Base-by-base conservation (phyloP, 2,113 vertebrate genomes). In the Neotoma lepida region DNA sequence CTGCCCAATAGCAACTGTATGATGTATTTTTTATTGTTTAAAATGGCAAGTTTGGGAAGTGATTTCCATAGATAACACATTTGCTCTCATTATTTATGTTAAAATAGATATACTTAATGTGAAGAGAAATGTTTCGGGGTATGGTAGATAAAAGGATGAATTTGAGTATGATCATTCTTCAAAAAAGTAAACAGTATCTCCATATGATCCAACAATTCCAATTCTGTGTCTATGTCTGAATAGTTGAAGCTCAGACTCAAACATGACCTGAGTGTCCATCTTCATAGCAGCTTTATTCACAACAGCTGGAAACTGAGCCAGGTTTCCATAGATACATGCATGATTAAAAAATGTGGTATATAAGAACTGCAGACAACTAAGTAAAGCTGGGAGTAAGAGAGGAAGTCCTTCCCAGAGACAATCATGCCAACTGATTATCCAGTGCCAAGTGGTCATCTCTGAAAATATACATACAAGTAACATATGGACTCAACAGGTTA, bases 1-100 rank as follows among this genome's bases (percentile, higher is more conserved):
- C 33, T 90, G 66, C 76, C 18, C 4, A 39, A 80, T 1, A 71
- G 24, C 61, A 93, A 80, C 66, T 64, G 2, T 73, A 63, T 94
- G 41, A 49, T 46, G 35, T 76, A 35, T 28, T 90, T 24, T 94
- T 51, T 78, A 63, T 87, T 96, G 17, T 56, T 92, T 95, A 61
- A 82, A 14, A 10, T 90, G 51, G 35, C 18, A 85, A 18, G 2
- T 51, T 92, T 95, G 26, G 26, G 3, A 9, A 24, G 5, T 64
- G 66, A 95, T 80, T 49, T 33, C 24, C 81, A 22, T 64, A 58
- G 41, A 70, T 35, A 70, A 61, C 70, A 70, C 2, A 76, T 28
- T 18, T 85, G 20, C 30, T 41, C 9, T 95, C 56, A 76, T 58
- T 86, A 56, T 80, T 70, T 44, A 61, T 61, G 77, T 77, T 91